Conservation (phyloP, 2,113 vertebrate genomes). For the Epinephelus fuscoguttatus region DNA sequence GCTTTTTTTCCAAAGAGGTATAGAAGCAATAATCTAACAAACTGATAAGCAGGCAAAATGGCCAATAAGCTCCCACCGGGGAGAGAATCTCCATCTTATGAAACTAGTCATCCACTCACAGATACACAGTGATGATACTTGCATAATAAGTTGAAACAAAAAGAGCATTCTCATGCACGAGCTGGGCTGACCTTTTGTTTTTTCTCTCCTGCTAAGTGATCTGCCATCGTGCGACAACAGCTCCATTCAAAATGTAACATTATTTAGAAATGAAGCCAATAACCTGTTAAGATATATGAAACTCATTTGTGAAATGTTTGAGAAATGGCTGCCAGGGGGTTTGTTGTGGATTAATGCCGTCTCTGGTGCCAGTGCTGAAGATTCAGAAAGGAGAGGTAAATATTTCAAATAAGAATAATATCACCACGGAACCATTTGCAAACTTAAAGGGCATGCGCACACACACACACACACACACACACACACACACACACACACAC, state of each 20-base stretch:
- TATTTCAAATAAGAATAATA: constrained; percentile 75
- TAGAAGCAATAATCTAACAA: constrained; percentile 54
- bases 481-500: constrained; percentile 13
- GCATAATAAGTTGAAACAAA: constrained; percentile 74
- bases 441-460: constrained; percentile 64
- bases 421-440: constrained; percentile 78
- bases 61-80: constrained; percentile 53
- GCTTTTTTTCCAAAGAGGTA: constrained; percentile 37
- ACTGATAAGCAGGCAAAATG: constrained; percentile 60
- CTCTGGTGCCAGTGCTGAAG: constrained; percentile 54
- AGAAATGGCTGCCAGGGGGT: constrained; percentile 67
- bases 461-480: constrained; percentile 13
- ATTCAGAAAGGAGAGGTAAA: constrained; percentile 66
- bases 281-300: constrained; percentile 74
- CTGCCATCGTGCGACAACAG: constrained; percentile 54
- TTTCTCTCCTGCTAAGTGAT: constrained; percentile 62
- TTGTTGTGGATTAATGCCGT: constrained; percentile 67
- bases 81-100: constrained; percentile 64
- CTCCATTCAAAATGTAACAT: constrained; percentile 63
- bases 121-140: constrained; percentile 67
- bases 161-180: constrained; percentile 55
- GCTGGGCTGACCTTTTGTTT: constrained; percentile 43
- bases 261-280: constrained; percentile 76
- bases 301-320: constrained; percentile 73
- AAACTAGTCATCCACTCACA: constrained; percentile 62